phyloP scores from a whole-genome alignment of 2,113 vertebrate species.

The Tragelaphus imberbis region DNA sequence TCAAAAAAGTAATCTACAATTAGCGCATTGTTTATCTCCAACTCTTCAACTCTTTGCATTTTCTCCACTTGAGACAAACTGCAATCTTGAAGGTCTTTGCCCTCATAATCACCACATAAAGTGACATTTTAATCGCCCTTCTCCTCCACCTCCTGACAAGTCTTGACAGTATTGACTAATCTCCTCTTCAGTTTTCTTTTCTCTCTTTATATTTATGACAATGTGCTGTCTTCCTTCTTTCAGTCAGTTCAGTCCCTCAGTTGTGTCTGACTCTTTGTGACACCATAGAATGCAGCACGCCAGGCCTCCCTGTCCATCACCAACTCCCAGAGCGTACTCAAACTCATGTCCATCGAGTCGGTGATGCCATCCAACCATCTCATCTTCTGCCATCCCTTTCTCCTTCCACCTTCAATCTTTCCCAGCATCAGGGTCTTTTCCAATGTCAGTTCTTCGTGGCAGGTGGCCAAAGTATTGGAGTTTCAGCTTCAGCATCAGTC shows the following conservation, averaged over 20 bases:
- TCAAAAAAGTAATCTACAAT: neutral
- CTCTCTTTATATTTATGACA: neutral
- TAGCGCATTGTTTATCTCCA: neutral
- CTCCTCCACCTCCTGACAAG: neutral
- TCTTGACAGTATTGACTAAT: neutral
- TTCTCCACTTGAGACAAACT: neutral
- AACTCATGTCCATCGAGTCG: fast-evolving
- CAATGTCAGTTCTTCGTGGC: neutral
- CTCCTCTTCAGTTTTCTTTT: neutral
- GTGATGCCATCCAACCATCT: neutral
- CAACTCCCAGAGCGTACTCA: neutral
- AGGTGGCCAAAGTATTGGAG: neutral
- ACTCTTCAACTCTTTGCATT: neutral
- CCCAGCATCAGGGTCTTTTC: neutral
- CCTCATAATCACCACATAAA: neutral
- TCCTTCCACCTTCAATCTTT: neutral
- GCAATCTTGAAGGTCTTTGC: neutral
- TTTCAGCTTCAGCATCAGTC: neutral
- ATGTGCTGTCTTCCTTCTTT: neutral
- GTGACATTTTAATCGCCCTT: neutral
- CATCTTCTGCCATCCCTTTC: neutral
- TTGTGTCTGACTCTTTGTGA: neutral
- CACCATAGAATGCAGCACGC: neutral
- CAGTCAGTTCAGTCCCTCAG: neutral
- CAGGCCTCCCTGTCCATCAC: neutral